Percentiles rank a stretch among this genome's conserved stretches.
These are phyloP conservation scores for Haemorhous mexicanus DNA, from an alignment of 2,113 vertebrate species.

Conservation along the genomic window DNA sequence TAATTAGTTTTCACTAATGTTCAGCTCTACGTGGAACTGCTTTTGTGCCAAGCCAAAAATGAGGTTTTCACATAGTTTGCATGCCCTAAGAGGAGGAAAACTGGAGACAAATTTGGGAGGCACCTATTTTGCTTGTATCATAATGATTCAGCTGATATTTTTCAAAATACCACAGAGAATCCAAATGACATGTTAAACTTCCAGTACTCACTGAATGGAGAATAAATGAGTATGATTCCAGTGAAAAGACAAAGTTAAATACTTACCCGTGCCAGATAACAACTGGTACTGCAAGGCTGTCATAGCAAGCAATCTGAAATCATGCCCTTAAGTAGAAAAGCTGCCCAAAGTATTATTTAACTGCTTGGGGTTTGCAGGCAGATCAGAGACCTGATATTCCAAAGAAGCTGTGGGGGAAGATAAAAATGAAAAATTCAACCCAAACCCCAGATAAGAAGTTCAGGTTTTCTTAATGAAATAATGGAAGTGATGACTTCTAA, in stretches of 20 bases:
- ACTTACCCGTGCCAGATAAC: not conserved
- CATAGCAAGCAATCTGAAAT: not conserved
- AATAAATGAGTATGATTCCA: not conserved
- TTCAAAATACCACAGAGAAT: conserved; percentile 7
- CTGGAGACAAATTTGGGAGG: not conserved
- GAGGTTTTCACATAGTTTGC: conserved; percentile 33
- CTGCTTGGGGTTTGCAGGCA: not conserved
- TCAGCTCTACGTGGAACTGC: not conserved
- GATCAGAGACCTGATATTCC: not conserved
- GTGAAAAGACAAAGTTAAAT: not conserved
- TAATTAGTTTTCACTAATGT: conserved; percentile 45
- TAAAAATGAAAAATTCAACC: not conserved
- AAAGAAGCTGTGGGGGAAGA: not conserved
- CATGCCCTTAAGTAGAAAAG: not conserved
- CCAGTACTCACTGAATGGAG: not conserved
- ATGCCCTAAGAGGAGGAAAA: not conserved
- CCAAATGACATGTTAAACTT: conserved; percentile 5
- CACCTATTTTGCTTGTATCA: not conserved
- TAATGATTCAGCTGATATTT: conserved; percentile 14
- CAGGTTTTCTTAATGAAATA: not conserved
- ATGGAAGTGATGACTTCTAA: not conserved
- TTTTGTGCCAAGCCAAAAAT: not conserved
- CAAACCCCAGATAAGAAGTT: not conserved
- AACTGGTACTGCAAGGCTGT: not conserved
- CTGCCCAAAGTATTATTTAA: not conserved